A percentile compares a stretch with the other conserved stretches of the same genome.
These are phyloP conservation scores for Lathamus discolor DNA, from an alignment of 2,113 vertebrate species.

Conservation along the genomic window DNA sequence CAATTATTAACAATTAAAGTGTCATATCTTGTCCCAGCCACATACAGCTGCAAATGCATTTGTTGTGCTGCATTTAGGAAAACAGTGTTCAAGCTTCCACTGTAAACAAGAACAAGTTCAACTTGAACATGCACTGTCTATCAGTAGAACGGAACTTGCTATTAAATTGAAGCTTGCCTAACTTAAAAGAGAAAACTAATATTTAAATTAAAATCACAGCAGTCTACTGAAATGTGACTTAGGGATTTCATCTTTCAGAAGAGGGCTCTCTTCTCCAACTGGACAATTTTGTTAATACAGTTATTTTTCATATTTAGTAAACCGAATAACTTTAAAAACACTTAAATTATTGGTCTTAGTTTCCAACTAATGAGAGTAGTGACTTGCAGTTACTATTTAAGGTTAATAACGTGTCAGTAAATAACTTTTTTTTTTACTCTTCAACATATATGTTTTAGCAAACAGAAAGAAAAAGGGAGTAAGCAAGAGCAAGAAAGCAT, in stretches of 20 bases:
- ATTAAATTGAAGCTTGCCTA: background rate
- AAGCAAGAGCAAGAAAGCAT: background rate
- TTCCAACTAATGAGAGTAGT: background rate
- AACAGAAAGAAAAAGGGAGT: background rate
- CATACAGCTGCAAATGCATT: slow-evolving; percentile 2
- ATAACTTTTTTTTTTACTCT: background rate
- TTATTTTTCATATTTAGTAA: background rate
- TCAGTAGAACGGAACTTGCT: background rate
- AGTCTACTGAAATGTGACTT: background rate
- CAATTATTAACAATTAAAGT: slow-evolving; percentile 63
- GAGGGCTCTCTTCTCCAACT: background rate
- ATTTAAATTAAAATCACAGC: background rate
- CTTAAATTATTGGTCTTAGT: background rate
- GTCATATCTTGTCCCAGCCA: background rate
- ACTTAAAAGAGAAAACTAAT: background rate
- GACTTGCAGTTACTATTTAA: background rate
- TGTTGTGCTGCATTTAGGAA: slow-evolving; percentile 15
- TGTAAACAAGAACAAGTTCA: slow-evolving; percentile 45
- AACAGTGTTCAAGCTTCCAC: background rate
- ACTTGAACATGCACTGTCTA: background rate
- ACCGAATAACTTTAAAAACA: background rate
- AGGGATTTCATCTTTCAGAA: background rate
- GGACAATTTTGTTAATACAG: background rate
- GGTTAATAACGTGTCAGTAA: background rate
- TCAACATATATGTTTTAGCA: background rate